Evolutionary conservation across 1,140 invertebrate species (phyloP).

Genomic region (Mactra quadrangularis): DNA sequence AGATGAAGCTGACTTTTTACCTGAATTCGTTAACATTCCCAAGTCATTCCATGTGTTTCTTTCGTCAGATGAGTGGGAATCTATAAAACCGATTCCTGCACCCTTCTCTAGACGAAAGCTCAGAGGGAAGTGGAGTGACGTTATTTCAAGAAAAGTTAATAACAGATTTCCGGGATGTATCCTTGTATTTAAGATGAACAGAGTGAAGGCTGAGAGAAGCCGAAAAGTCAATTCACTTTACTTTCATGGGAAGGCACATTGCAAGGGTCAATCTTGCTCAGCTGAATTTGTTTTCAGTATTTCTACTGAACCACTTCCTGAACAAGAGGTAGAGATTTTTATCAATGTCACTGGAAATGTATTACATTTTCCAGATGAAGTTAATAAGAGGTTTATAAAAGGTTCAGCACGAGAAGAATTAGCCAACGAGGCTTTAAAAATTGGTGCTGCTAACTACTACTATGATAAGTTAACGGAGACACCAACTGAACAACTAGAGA

Average conservation of each 20-base stretch:
- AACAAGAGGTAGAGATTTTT: background rate
- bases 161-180: background rate
- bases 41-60: background rate
- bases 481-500: background rate
- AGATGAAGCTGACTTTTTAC: background rate
- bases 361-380: background rate
- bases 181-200: background rate
- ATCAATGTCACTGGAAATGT: background rate
- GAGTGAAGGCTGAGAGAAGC: background rate
- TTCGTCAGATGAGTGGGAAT: background rate
- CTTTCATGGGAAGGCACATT: background rate
- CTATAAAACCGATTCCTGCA: background rate
- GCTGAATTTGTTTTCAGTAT: background rate
- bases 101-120: background rate
- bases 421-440: background rate
- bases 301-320: background rate
- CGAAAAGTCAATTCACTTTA: background rate
- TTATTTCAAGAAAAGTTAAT: background rate
- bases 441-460: background rate
- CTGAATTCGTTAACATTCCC: background rate
- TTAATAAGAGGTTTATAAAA: background rate
- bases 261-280: background rate
- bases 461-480: background rate
- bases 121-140: background rate
- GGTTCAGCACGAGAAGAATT: background rate